These are phyloP conservation scores for Apodemia hepburni DNA, from an alignment of 2,888 invertebrate species.

Conservation along the genomic window DNA sequence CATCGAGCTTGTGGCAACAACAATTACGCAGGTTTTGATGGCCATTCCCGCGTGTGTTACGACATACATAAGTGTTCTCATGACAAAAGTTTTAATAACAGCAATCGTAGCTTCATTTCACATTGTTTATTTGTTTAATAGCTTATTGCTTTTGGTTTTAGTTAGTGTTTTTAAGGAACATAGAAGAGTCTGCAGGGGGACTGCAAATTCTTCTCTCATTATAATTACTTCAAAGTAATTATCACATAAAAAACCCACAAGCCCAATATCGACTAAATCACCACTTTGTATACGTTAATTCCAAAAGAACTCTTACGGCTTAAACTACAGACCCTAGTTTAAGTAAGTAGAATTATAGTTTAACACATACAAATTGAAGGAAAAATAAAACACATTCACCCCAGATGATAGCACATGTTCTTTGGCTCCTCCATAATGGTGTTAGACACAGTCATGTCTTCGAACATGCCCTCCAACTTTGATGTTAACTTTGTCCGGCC, in stretches of 20 bases:
- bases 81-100: slow-evolving; percentile 4
- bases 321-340: too few species aligned
- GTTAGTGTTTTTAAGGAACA: too few species aligned
- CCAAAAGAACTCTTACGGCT: too few species aligned
- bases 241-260: too few species aligned
- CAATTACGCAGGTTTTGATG: slow-evolving; percentile 9
- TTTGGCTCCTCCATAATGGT: slow-evolving; percentile 99
- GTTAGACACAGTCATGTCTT: slow-evolving; percentile 99
- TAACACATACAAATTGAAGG: slow-evolving; percentile 19
- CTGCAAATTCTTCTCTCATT: too few species aligned
- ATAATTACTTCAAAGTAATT: too few species aligned
- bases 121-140: background rate
- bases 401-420: slow-evolving; percentile 90
- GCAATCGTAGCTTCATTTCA: slow-evolving; percentile 2
- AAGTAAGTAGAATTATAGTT: too few species aligned
- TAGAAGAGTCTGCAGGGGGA: too few species aligned
- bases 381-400: slow-evolving; percentile 59
- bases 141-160: too few species aligned
- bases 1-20: background rate
- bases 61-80: slow-evolving; percentile 2
- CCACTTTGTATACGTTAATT: too few species aligned
- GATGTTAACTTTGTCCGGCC: too few species aligned
- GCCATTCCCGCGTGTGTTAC: slow-evolving; percentile 1
- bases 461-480: slow-evolving; percentile 99
- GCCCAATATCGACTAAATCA: too few species aligned